Conservation (phyloP, 37 sponge, comb jelly and placozoan genomes). For the Cliona cf. orientalis region DNA sequence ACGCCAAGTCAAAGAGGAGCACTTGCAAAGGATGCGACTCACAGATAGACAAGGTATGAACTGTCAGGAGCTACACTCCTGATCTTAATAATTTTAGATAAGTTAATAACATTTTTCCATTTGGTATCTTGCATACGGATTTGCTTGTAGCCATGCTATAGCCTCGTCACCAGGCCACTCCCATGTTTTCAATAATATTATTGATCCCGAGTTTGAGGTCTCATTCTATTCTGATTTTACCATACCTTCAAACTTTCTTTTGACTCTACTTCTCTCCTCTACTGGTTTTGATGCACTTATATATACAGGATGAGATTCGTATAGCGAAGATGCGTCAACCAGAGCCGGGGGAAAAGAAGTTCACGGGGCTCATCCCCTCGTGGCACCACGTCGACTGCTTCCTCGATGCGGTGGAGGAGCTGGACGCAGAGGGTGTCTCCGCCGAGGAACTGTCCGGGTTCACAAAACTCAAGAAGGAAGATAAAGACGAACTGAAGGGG, state of each 20-base stretch:
- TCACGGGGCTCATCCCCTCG: slow-evolving; percentile 35
- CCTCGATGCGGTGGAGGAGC: slow-evolving; percentile 36
- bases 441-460: slow-evolving; percentile 77
- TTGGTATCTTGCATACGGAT: not conserved
- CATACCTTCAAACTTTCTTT: not conserved
- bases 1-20: slow-evolving; percentile 88
- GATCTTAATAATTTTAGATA: not conserved
- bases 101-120: not conserved
- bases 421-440: slow-evolving; percentile 47
- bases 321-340: slow-evolving; percentile 76
- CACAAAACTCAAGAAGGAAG: slow-evolving; percentile 72
- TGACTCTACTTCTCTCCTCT: too few species aligned
- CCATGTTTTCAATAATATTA: too few species aligned
- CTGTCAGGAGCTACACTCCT: not conserved
- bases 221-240: not conserved
- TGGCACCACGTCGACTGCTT: slow-evolving; percentile 91
- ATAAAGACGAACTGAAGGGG: slow-evolving; percentile 53
- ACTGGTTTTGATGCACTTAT: too few species aligned
- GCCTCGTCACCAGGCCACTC: too few species aligned
- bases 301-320: slow-evolving; percentile 63
- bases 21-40: slow-evolving; percentile 75
- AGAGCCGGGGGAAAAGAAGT: slow-evolving; percentile 26
- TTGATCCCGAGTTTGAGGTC: too few species aligned
- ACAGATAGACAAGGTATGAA: slow-evolving; percentile 81
- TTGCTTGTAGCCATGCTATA: too few species aligned